A percentile compares a stretch with the other conserved stretches of the same genome.
phyloP scores from a whole-genome alignment of 2,888 invertebrate species.

The Quadroppia sp. region DNA sequence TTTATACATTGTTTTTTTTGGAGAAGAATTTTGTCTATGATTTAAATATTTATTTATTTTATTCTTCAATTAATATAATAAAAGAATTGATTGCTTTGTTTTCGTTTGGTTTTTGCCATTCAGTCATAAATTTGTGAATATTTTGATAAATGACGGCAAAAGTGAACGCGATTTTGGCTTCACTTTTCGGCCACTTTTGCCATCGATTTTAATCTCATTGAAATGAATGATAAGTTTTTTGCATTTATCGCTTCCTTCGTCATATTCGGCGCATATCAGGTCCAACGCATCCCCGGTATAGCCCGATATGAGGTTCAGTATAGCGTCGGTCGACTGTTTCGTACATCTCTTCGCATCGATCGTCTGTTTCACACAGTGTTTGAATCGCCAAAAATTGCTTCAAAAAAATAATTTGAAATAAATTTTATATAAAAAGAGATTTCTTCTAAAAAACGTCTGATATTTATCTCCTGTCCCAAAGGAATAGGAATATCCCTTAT shows the following conservation, averaged over 20 bases:
- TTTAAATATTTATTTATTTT: no score
- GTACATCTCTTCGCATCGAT: slow-evolving; percentile 33
- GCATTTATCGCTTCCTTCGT: slow-evolving; percentile 24
- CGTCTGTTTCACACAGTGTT: slow-evolving; percentile 5
- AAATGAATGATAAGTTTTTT: neutral
- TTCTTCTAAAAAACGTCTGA: no score
- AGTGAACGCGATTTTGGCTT: neutral
- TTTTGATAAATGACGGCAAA: neutral
- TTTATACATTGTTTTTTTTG: no score
- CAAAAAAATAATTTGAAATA: neutral
- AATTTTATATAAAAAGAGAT: no score
- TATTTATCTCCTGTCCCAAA: no score
- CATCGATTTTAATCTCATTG: no score
- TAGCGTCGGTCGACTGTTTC: neutral
- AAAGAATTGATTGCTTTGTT: no score
- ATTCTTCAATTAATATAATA: no score
- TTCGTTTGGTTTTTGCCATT: no score
- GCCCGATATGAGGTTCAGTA: slow-evolving; percentile 31
- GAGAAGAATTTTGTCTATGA: no score
- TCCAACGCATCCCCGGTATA: slow-evolving; percentile 34
- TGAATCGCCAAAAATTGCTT: slow-evolving; percentile 37
- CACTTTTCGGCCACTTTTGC: neutral
- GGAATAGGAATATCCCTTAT: no score
- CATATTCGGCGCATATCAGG: slow-evolving; percentile 26
- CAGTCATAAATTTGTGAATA: slow-evolving; percentile 4